Conservation (phyloP, 1,140 invertebrate genomes). For the Drosophila trapezifrons region DNA sequence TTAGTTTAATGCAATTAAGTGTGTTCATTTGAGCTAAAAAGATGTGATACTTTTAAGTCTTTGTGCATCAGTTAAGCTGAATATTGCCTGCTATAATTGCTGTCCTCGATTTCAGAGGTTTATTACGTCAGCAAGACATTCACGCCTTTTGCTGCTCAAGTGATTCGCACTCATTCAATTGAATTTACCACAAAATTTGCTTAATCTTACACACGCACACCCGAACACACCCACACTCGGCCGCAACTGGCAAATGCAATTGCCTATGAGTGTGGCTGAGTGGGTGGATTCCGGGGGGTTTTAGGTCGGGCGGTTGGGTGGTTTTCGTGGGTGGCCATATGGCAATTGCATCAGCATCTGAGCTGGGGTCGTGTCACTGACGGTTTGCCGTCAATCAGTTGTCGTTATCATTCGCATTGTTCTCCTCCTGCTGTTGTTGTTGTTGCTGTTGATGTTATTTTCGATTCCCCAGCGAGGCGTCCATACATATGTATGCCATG, state of each 20-base stretch:
- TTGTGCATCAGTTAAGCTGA: too few species aligned
- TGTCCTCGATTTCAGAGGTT: slow-evolving; percentile 7
- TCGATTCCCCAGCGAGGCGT: slow-evolving; percentile 22
- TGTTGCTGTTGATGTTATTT: background rate
- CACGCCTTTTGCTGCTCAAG: slow-evolving; percentile 35
- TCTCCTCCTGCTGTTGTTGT: background rate
- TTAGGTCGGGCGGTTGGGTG: background rate
- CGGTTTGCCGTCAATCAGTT: slow-evolving; percentile 70
- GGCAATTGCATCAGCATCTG: slow-evolving; percentile 15
- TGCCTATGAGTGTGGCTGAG: slow-evolving; percentile 12
- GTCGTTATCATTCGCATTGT: slow-evolving; percentile 30
- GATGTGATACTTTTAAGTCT: background rate
- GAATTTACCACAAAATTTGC: slow-evolving; percentile 50
- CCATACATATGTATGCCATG: slow-evolving; percentile 7
- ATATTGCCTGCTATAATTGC: background rate
- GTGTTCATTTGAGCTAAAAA: background rate
- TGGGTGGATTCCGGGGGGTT: slow-evolving; percentile 1
- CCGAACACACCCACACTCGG: background rate
- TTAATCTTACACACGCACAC: slow-evolving; percentile 29
- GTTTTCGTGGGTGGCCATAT: slow-evolving; percentile 32
- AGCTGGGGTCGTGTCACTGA: slow-evolving; percentile 44
- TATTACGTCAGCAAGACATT: slow-evolving; percentile 9
- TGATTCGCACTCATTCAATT: slow-evolving; percentile 22
- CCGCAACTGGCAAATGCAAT: slow-evolving; percentile 15
- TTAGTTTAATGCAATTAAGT: background rate